These are phyloP conservation scores for Drosophila nigrodunni DNA, from an alignment of 1,140 invertebrate species.

Conservation along the genomic window DNA sequence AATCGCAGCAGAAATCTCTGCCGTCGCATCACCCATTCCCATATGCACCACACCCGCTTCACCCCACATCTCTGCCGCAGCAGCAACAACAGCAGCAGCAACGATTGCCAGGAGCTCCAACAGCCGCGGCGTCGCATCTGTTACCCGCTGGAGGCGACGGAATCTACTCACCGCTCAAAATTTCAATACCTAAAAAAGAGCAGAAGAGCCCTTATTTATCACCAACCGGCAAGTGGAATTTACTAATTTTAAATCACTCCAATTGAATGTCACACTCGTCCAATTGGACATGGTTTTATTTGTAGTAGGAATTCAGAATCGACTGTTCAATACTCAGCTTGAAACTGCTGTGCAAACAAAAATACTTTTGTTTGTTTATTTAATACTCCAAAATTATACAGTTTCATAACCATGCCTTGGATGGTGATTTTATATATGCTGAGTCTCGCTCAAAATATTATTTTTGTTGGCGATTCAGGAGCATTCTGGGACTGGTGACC, in stretches of 20 bases:
- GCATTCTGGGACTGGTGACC: background rate
- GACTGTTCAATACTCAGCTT: background rate
- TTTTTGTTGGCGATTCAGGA: background rate
- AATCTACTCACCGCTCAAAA: slow-evolving; percentile 83
- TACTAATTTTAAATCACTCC: background rate
- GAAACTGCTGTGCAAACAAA: slow-evolving; percentile 13
- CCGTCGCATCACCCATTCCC: slow-evolving; percentile 61
- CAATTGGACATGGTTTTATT: slow-evolving; percentile 2
- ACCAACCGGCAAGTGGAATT: slow-evolving; percentile 83
- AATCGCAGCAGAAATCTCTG: slow-evolving; percentile 49
- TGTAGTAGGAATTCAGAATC: background rate
- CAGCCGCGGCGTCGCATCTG: slow-evolving; percentile 51
- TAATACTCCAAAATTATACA: slow-evolving; percentile 12
- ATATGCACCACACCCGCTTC: slow-evolving; percentile 66
- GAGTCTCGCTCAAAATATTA: background rate
- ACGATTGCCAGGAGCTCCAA: slow-evolving; percentile 81
- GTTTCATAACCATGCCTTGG: background rate
- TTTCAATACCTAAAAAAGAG: slow-evolving; percentile 84
- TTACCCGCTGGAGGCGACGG: slow-evolving; percentile 50
- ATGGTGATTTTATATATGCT: background rate
- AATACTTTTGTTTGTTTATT: background rate
- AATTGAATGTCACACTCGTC: background rate
- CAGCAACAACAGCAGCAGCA: slow-evolving; percentile 80
- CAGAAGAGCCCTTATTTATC: slow-evolving; percentile 95
- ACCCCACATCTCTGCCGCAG: slow-evolving; percentile 70